Evolutionary conservation across 2,113 vertebrate genomes (phyloP), one percentile per base, ranked within the genome.

Genomic region (Phalacrocorax pelagicus): DNA sequence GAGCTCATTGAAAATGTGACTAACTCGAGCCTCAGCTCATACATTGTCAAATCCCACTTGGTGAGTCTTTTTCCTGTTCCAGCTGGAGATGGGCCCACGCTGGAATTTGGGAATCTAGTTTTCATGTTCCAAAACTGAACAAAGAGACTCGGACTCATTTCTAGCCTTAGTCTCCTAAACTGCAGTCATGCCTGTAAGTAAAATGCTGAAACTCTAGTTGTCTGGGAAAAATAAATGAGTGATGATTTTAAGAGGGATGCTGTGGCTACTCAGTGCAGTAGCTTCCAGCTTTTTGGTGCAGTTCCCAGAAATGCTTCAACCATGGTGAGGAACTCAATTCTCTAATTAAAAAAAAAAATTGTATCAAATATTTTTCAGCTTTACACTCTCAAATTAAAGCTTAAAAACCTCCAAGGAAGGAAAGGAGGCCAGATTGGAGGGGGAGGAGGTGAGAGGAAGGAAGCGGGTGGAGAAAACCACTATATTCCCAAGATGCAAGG

Each of bases 351-450:
- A 97, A 97, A 96, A 97, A 94, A 94, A 96, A 97, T 97, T 96
- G 94, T 96, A 97, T 97, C 97, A 96, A 97, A 97, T 97, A 97
- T 97, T 97, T 97, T 96, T 97, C 96, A 97, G 96, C 95, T 96
- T 97, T 97, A 95, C 94, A 97, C 94, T 97, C 95, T 96, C 96
- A 97, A 97, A 96, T 95, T 95, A 97, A 97, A 97, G 96, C 93
- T 97, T 97, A 97, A 96, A 96, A 96, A 97, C 95, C 96, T 97
- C 95, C 95, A 95, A 92, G 94, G 94, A 96, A 97, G 94, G 93
- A 94, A 94, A 97, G 95, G 95, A 96, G 92, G 95, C 96, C 94
- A 97, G 95, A 96, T 96, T 97, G 96, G 96, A 96, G 95, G 95
- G 96, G 95, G 95, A 97, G 97, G 96, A 96, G 95, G 95, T 97